Base-by-base conservation (phyloP, 2,888 invertebrate genomes). In the Drosophila subquinaria region DNA sequence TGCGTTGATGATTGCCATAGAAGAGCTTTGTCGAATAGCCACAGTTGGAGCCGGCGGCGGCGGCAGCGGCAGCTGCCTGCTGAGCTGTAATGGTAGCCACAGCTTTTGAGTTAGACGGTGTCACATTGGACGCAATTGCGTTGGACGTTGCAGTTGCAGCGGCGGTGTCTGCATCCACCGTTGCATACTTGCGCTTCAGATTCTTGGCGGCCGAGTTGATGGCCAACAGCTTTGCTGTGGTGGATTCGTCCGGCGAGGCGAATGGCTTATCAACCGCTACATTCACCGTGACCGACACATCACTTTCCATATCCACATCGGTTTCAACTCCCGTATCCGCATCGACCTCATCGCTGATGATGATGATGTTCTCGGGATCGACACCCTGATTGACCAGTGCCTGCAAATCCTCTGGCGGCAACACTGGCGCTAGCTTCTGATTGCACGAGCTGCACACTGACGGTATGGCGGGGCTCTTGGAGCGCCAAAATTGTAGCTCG, bases 401-500 rank as follows among this genome's bases (percentile, higher is more conserved):
- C 82, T 95, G 94, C 48, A 95, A 91, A 86, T 95, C 95, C 79
- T 95, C 95, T 3, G 93, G 92, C 0, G 94, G 94, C 56, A 94
- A 92, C 30, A 83, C 53, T 3, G 92, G 92, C 11, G 93, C 90
- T 77, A 94, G 94, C 63, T 94, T 94, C 66, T 94, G 94, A 64
- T 97, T 96, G 91, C 97, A 97, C 79, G 95, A 95, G 38, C 95
- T 95, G 90, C 97, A 97, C 4, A 86, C 69, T 63, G 96, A 94
- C 72, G 95, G 95, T 82, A 94, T 94, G 75, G 97, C 96, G 11
- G 97, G 97, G 72, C 97, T 97, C 84, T 97, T 97, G 45, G 97
- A 97, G 67, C 97, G 95, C 97, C 97, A 97, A 93, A 97, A 97
- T 93, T 97, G 97, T 88, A 97, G 93, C 93, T 97, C 97, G 38